Conservation (phyloP, 2,888 invertebrate genomes). For the Ormyrus nitidulus region DNA sequence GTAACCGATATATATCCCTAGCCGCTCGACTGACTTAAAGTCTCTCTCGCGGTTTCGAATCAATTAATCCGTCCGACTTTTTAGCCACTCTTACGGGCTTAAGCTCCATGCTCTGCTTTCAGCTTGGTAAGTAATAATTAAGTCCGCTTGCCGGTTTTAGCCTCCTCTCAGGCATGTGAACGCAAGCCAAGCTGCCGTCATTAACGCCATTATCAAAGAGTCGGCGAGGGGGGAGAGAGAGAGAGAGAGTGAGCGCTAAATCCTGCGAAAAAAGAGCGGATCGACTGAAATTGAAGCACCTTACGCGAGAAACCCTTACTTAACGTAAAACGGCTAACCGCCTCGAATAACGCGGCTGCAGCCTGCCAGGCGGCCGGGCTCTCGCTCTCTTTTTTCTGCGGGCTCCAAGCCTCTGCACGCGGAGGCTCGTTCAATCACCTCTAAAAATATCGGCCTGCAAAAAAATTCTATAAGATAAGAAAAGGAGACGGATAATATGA, state of each 20-base stretch:
- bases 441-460: constrained; percentile 2
- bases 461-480: constrained; percentile 6
- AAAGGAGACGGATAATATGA: background rate
- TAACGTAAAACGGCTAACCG: constrained; percentile 15
- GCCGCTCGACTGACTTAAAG: background rate
- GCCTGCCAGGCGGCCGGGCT: background rate
- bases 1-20: constrained; percentile 6
- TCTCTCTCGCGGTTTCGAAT: constrained; percentile 14
- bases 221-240: too few species aligned
- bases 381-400: background rate
- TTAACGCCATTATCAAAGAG: constrained; percentile 65
- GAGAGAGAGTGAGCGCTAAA: constrained; percentile 57
- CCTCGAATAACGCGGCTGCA: constrained; percentile 15
- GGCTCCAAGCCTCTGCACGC: too few species aligned
- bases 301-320: constrained; percentile 40
- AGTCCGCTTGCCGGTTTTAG: background rate
- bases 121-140: too few species aligned
- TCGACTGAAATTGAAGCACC: constrained; percentile 35
- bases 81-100: background rate
- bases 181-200: constrained; percentile 57
- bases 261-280: constrained; percentile 37
- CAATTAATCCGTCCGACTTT: constrained; percentile 35
- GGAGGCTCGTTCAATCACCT: background rate
- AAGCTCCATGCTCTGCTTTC: background rate
- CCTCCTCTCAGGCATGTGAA: constrained; percentile 37